Evolutionary conservation across 2,888 invertebrate genomes (phyloP).

Genomic region (Heliconius hortense): DNA sequence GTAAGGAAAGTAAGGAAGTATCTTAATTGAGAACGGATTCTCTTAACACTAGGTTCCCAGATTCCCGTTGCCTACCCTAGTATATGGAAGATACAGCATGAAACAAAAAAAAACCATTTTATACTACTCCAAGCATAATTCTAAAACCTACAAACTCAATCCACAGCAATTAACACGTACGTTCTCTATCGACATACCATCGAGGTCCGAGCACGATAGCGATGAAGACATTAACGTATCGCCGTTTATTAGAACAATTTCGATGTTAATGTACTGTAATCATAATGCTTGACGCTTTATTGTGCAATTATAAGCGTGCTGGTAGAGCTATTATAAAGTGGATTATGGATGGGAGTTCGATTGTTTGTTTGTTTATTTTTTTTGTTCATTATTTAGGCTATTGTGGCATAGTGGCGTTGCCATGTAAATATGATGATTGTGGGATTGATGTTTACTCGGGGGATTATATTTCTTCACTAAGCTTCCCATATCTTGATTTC

Average conservation of each 20-base stretch:
- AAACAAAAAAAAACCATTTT: background rate
- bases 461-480: background rate
- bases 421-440: background rate
- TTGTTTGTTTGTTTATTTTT: slow-evolving; percentile 36
- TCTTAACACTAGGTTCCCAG: background rate
- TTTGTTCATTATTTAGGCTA: background rate
- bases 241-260: slow-evolving; percentile 73
- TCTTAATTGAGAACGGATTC: background rate
- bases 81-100: background rate
- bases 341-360: slow-evolving; percentile 50
- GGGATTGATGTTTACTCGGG: background rate
- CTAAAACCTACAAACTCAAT: slow-evolving; percentile 1
- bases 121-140: background rate
- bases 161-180: slow-evolving; percentile 27
- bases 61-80: background rate
- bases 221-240: slow-evolving; percentile 63
- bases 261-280: slow-evolving; percentile 46
- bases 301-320: slow-evolving; percentile 41
- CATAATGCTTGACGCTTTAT: slow-evolving; percentile 72
- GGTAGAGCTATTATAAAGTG: slow-evolving; percentile 3
- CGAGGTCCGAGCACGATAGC: slow-evolving; percentile 47
- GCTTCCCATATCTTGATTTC: background rate
- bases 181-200: slow-evolving; percentile 39
- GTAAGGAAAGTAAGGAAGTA: background rate
- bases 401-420: background rate